Percentiles rank a stretch among this genome's conserved stretches.
phyloP scores from a whole-genome alignment of 2,797 vertebrate species.

The Anguilla marmorata region DNA sequence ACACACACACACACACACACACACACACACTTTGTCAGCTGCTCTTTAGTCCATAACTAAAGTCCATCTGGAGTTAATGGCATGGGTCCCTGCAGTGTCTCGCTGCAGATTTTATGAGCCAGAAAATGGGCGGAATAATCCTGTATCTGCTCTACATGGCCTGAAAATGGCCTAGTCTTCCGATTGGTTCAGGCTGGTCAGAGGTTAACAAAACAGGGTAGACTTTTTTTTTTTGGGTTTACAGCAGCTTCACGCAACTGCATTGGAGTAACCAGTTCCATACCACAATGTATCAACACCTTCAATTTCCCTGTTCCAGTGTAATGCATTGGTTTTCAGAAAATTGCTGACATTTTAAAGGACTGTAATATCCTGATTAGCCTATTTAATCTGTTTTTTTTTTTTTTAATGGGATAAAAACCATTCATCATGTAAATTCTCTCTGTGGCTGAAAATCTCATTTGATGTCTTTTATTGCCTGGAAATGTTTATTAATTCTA shows the following conservation, averaged over 20 bases:
- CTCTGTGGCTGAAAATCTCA: constrained; percentile 1
- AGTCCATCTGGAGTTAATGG: background rate
- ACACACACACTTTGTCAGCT: background rate
- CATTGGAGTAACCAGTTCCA: background rate
- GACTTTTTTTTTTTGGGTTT: background rate
- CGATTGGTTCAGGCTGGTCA: background rate
- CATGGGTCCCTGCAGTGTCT: background rate
- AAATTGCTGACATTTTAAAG: background rate
- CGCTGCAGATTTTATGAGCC: background rate
- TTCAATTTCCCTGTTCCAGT: background rate
- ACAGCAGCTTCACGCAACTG: background rate
- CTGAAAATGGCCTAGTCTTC: background rate
- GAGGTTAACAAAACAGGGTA: background rate
- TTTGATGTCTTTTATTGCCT: constrained; percentile 32
- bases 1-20: background rate
- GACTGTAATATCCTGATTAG: background rate
- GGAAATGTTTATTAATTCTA: constrained; percentile 34
- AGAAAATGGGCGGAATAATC: background rate
- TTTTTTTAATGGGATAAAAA: background rate
- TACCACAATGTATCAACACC: background rate
- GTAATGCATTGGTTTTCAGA: background rate
- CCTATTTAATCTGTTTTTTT: background rate
- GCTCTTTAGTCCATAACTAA: background rate
- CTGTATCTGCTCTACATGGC: background rate
- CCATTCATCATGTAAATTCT: constrained; percentile 12